Percentiles rank a stretch among this genome's conserved stretches.
Evolutionary conservation across 2,888 invertebrate genomes (phyloP).

Genomic region (Alentia gelatinosa): DNA sequence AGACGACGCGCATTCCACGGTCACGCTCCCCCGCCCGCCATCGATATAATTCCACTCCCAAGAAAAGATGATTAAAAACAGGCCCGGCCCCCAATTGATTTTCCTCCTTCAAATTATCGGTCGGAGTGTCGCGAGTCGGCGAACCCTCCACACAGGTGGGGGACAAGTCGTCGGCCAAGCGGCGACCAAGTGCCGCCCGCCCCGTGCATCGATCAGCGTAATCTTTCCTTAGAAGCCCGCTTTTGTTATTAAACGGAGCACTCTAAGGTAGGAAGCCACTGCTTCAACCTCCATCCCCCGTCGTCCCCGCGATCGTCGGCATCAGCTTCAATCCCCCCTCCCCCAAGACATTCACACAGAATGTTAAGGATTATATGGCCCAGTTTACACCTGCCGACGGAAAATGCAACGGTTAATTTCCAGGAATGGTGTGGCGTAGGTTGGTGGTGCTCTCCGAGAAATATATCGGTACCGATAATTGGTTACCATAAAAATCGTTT

Average conservation of each 20-base stretch:
- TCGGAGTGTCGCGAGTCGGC: neutral
- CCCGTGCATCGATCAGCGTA: neutral
- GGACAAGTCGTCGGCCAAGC: neutral
- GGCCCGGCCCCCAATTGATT: conserved; percentile 13
- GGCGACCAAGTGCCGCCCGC: neutral
- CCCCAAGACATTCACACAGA: no score
- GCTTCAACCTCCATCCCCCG: no score
- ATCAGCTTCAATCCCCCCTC: no score
- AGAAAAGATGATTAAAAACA: conserved; percentile 45
- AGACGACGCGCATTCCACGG: neutral
- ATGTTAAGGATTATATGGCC: no score
- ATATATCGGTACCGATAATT: no score
- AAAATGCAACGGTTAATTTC: no score
- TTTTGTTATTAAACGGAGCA: conserved; percentile 30
- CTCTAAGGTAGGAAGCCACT: neutral
- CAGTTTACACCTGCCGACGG: no score
- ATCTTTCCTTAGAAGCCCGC: neutral
- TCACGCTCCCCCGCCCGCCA: conserved; percentile 13
- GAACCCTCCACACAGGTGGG: neutral
- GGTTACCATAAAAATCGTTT: no score
- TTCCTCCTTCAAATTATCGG: conserved; percentile 15
- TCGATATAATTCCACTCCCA: conserved; percentile 34
- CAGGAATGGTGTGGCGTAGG: no score
- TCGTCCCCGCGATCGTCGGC: no score
- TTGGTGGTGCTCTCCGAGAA: no score